Conservation (phyloP, 2,797 vertebrate genomes). For the Salarias fasciatus region DNA sequence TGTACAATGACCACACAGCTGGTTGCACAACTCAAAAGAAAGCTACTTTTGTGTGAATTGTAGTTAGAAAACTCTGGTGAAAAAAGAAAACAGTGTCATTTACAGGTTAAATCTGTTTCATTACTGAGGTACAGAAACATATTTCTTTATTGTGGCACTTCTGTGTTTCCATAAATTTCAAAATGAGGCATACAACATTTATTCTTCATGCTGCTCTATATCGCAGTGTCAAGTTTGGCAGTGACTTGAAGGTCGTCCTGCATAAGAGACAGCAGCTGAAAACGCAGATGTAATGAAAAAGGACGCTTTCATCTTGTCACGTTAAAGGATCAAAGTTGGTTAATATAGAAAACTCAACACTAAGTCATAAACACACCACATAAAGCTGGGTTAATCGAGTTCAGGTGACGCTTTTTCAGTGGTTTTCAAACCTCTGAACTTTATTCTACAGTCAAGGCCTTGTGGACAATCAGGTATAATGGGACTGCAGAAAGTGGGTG, state of each 20-base stretch:
- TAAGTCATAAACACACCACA: no score
- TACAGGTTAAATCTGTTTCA: no score
- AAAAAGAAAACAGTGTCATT: no score
- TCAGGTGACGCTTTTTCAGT: slow-evolving; percentile 40
- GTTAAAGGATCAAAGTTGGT: slow-evolving; percentile 9
- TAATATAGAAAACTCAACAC: neutral
- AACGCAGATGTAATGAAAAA: slow-evolving; percentile 26
- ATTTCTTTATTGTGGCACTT: no score
- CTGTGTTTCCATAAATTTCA: no score
- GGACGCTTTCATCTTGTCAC: slow-evolving; percentile 15
- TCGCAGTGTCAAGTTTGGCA: slow-evolving; percentile 14
- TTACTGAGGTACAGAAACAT: no score
- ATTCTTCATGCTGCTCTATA: neutral
- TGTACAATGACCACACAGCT: no score
- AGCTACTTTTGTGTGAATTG: no score
- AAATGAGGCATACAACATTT: no score
- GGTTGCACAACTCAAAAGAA: no score
- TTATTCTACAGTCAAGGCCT: slow-evolving; percentile 9
- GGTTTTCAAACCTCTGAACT: slow-evolving; percentile 39
- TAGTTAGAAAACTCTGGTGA: no score
- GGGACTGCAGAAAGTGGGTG: no score
- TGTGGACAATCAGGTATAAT: slow-evolving; percentile 2
- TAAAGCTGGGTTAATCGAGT: slow-evolving; percentile 54
- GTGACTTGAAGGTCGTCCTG: slow-evolving; percentile 21
- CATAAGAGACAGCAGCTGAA: neutral